Percentiles rank a stretch among this genome's conserved stretches.
These are phyloP conservation scores for Cephus spinipes DNA, from an alignment of 2,888 invertebrate species.

Conservation along the genomic window DNA sequence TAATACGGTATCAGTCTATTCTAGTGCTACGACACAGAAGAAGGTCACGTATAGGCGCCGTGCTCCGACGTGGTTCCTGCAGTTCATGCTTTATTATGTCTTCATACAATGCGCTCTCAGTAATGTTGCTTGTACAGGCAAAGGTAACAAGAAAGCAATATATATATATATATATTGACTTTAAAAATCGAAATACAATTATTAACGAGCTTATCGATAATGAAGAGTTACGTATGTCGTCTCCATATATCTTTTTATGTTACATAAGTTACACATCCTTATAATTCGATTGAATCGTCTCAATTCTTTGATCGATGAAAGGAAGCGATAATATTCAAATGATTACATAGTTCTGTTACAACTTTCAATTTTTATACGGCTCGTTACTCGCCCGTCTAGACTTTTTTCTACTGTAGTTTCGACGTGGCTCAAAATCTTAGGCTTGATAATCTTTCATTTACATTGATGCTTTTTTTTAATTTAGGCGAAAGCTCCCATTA, in stretches of 20 bases:
- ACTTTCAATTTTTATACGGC: background rate
- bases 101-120: conserved; percentile 48
- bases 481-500: background rate
- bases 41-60: conserved; percentile 49
- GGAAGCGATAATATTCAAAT: background rate
- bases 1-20: conserved; percentile 21
- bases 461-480: background rate
- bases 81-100: conserved; percentile 59
- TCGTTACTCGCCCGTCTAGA: background rate
- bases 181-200: background rate
- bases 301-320: background rate
- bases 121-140: conserved; percentile 7
- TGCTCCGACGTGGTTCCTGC: conserved; percentile 49
- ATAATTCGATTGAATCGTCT: background rate
- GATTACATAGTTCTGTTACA: background rate
- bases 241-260: background rate
- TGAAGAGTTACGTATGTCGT: background rate
- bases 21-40: conserved; percentile 41
- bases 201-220: background rate
- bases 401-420: background rate
- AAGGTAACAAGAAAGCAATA: background rate
- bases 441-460: background rate
- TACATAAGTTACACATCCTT: background rate
- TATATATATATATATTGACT: background rate
- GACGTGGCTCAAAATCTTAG: background rate